These are phyloP conservation scores for Noctua janthe DNA, from an alignment of 2,888 invertebrate genomes.

Conservation along the genomic window DNA sequence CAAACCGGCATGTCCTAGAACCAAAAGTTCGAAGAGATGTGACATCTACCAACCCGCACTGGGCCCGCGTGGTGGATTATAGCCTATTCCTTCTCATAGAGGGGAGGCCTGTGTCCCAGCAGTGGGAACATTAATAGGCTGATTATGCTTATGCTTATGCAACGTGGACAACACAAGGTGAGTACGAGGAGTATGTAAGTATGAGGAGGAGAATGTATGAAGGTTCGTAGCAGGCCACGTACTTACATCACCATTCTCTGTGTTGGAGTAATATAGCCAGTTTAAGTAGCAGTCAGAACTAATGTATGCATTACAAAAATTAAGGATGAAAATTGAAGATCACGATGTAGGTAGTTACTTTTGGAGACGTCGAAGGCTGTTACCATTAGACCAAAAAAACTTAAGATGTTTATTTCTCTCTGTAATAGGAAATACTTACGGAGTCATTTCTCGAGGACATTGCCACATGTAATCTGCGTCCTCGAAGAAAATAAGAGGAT, in stretches of 20 bases:
- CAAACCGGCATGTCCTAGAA: no score
- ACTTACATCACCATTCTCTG: not conserved
- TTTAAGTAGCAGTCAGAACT: not conserved
- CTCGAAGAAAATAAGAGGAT: constrained; percentile 91
- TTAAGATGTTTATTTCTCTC: not conserved
- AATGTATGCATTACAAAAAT: not conserved
- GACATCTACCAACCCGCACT: no score
- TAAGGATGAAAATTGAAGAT: not conserved
- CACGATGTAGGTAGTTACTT: not conserved
- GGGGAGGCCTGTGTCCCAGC: no score
- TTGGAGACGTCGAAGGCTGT: not conserved
- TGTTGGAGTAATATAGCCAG: not conserved
- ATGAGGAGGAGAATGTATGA: not conserved
- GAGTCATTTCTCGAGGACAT: constrained; percentile 90
- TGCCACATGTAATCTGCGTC: constrained; percentile 87
- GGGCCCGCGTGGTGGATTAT: no score
- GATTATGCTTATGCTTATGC: no score
- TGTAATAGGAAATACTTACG: constrained; percentile 75
- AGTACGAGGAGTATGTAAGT: no score
- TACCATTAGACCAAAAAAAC: not conserved
- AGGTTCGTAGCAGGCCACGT: no score
- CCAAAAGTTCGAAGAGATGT: no score
- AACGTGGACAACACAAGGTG: no score
- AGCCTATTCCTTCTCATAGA: no score
- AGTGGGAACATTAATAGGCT: no score